These are phyloP conservation scores for Styela plicata DNA, from an alignment of 23 tunicate species.

Conservation along the genomic window DNA sequence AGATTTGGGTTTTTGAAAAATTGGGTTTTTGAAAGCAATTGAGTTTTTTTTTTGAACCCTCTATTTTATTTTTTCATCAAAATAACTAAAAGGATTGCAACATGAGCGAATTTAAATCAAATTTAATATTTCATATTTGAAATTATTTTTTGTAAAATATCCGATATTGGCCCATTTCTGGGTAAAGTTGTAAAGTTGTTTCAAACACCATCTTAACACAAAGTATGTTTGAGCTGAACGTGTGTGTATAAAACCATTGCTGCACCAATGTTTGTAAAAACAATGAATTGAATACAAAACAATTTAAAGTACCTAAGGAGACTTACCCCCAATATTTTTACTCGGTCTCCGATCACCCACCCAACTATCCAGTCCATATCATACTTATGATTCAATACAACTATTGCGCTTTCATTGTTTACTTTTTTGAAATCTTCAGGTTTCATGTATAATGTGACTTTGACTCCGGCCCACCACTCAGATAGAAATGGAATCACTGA, in stretches of 20 bases:
- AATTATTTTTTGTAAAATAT: too few species aligned
- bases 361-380: slow-evolving; percentile 82
- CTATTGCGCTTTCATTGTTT: slow-evolving; percentile 58
- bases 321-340: slow-evolving; percentile 65
- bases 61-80: neutral
- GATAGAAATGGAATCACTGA: slow-evolving; percentile 70
- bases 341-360: slow-evolving; percentile 69
- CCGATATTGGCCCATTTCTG: neutral
- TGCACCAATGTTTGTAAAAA: too few species aligned
- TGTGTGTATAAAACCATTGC: too few species aligned
- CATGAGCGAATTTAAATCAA: too few species aligned
- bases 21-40: too few species aligned
- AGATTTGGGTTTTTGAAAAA: too few species aligned
- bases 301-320: too few species aligned
- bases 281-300: neutral
- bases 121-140: too few species aligned
- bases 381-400: slow-evolving; percentile 60
- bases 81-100: neutral
- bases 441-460: slow-evolving; percentile 37
- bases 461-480: slow-evolving; percentile 86
- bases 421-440: slow-evolving; percentile 43
- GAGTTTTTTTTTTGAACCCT: too few species aligned
- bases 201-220: too few species aligned
- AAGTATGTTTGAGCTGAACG: too few species aligned
- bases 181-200: too few species aligned